Base-by-base conservation (phyloP, 23 tunicate genomes). In the Ascidia mentula region DNA sequence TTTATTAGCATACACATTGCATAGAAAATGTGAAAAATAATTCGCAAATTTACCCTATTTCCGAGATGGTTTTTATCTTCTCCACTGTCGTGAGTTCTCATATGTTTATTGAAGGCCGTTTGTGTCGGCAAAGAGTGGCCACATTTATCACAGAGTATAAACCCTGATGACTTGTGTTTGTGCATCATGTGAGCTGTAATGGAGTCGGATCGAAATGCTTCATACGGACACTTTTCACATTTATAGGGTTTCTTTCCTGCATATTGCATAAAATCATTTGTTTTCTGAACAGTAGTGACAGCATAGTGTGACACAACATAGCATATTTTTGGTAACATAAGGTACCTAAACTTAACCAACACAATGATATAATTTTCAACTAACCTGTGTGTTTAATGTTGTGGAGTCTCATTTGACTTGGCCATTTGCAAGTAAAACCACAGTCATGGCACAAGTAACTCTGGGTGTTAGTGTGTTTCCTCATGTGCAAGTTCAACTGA, bases 231-330 rank as follows among this genome's bases (percentile, higher is more conserved):
- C 24, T 53, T 28, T 20, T 28, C 13, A 28, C 65, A 53, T 53
- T 53, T 53, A 28, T 53, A 53, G 22, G 65, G 65, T 53, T 53
- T 53, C 65, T 53, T 53, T 9, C 65, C 65, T 53, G 13, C 65
- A 53, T n/a, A n/a, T n/a, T n/a, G n/a, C n/a, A n/a, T n/a, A n/a
- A n/a, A n/a, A n/a, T n/a, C n/a, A n/a, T n/a, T n/a, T n/a, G n/a
- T n/a, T n/a, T n/a, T n/a, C n/a, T n/a, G n/a, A n/a, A n/a, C n/a
- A n/a, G n/a, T n/a, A n/a, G n/a, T n/a, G n/a, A n/a, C n/a, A n/a
- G n/a, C n/a, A n/a, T n/a, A n/a, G n/a, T n/a, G n/a, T n/a, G n/a
- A n/a, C n/a, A n/a, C n/a, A n/a, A n/a, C n/a, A n/a, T n/a, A n/a
- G n/a, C n/a, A n/a, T n/a, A n/a, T n/a, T n/a, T n/a, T n/a, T n/a